Base-by-base conservation (phyloP, 2,888 invertebrate species). In the Drosophila suboccidentalis region DNA sequence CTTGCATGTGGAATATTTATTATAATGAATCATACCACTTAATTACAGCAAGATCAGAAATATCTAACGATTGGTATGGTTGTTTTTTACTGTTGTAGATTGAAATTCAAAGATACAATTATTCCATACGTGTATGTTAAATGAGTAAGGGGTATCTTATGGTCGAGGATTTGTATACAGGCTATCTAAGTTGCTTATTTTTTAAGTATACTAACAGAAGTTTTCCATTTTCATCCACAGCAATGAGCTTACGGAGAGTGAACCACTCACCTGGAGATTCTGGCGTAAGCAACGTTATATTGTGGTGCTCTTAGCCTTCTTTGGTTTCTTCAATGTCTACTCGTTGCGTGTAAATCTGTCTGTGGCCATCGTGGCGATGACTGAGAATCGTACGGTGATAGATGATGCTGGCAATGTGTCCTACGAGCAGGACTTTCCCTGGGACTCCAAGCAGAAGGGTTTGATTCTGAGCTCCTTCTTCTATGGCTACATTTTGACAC, bases 281-380 rank as follows among this genome's bases (percentile, higher is more conserved):
- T 96, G 96, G 96, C 94, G 94, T 65, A 95, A 95, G 80, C 94
- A 96, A 83, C 93, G 97, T 80, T 95, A 96, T 82, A 93, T 97
- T 57, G 96, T 97, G 17, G 96, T 96, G 0, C 89, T 96, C 8
- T 92, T 97, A 80, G 96, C 97, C 0, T 97, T 97, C 93, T 95
- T 97, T 76, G 97, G 97, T 5, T 97, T 97, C 93, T 96, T 97
- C 93, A 96, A 96, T 84, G 95, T 96, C 2, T 97, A 97, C 91
- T 95, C 97, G 4, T 93, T 97, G 67, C 94, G 97, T 43, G 97
- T 97, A 5, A 98, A 98, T 93, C 94, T 98, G 76, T 98, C 97
- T 77, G 97, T 98, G 15, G 98, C 97, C 4, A 97, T 98, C 78
- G 97, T 98, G 46, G 97, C 97, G 72, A 98, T 98, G 98, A 97